Conservation (phyloP, 2,113 vertebrate genomes). For the Cygnus atratus region DNA sequence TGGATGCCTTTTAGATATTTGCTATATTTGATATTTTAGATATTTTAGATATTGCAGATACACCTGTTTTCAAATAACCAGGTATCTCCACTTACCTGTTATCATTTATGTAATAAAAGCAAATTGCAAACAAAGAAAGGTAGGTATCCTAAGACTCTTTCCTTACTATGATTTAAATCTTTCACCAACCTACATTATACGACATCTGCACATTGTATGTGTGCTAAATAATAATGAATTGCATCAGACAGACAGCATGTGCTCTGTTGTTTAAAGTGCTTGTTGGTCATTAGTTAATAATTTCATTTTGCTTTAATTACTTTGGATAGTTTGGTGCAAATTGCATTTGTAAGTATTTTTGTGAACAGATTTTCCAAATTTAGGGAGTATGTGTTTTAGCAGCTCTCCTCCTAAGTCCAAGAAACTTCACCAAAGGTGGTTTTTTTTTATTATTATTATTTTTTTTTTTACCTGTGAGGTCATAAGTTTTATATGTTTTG, state of each 20-base stretch:
- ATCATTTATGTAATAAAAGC: background rate
- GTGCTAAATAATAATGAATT: background rate
- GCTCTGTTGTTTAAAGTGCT: background rate
- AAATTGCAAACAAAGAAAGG: background rate
- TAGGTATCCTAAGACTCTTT: background rate
- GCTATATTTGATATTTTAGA: too few relatives aligned
- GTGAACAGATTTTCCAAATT: background rate
- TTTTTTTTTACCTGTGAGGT: background rate
- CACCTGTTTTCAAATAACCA: background rate
- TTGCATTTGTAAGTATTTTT: background rate
- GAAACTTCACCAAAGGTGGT: background rate
- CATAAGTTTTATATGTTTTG: background rate
- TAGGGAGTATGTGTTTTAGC: background rate
- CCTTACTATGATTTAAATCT: constrained; percentile 7
- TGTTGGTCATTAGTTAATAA: background rate
- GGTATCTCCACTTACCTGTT: background rate
- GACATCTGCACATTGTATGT: background rate
- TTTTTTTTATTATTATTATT: background rate
- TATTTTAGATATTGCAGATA: background rate
- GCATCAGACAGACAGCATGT: background rate
- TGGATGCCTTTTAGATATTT: background rate
- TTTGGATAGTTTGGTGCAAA: background rate
- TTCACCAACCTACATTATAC: background rate
- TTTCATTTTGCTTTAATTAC: background rate
- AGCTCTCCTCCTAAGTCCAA: background rate